Conservation (phyloP, 2,888 invertebrate genomes). For the Ramazzottius varieornatus region DNA sequence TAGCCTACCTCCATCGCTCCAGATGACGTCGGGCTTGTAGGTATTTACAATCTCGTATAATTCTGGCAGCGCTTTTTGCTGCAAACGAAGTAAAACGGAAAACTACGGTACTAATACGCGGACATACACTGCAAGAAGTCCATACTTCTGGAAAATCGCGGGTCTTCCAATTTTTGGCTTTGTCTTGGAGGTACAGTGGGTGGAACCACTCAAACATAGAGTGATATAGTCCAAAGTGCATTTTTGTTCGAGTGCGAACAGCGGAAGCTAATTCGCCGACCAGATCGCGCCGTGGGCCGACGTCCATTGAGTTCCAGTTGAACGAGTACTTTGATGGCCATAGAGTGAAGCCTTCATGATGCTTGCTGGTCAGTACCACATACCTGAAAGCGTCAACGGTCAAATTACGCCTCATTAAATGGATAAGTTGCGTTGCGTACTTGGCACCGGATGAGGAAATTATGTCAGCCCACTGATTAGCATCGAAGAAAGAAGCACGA, state of each 20-base stretch:
- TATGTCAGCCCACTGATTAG: constrained; percentile 52
- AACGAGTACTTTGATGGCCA: constrained; percentile 58
- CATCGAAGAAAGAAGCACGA: constrained; percentile 62
- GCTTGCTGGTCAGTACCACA: constrained; percentile 56
- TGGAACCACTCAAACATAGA: constrained; percentile 22
- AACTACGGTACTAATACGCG: too few species aligned
- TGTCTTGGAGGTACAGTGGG: constrained; percentile 18
- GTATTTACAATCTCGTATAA: constrained; percentile 33
- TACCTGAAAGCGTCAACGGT: too few species aligned
- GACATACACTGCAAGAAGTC: too few species aligned
- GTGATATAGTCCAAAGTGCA: constrained; percentile 29
- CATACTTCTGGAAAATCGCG: constrained; percentile 37
- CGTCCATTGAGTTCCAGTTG: constrained; percentile 54
- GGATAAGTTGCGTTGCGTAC: too few species aligned
- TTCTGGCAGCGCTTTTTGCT: constrained; percentile 29
- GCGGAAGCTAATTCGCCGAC: constrained; percentile 43
- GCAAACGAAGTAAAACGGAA: too few species aligned
- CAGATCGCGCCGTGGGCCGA: constrained; percentile 48
- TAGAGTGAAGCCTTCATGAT: constrained; percentile 57
- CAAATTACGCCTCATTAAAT: too few species aligned
- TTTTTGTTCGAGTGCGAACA: constrained; percentile 31
- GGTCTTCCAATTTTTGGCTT: constrained; percentile 23
- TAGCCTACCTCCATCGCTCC: constrained; percentile 21
- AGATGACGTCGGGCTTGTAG: constrained; percentile 21
- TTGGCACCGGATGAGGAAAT: constrained; percentile 28